These are phyloP conservation scores for Hydropsyche tenuis DNA, from an alignment of 1,140 invertebrate species.

Conservation along the genomic window DNA sequence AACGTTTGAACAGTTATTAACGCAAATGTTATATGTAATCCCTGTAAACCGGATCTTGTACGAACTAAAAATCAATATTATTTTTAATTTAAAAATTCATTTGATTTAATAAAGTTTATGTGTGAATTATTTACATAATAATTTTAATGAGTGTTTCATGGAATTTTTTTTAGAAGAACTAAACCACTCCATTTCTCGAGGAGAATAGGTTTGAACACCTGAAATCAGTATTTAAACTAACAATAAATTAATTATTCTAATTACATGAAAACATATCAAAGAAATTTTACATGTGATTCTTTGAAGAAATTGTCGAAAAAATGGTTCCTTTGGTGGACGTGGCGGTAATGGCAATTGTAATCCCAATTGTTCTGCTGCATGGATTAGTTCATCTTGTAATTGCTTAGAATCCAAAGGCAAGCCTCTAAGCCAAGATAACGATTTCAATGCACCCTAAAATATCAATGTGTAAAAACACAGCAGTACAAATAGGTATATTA, in stretches of 20 bases:
- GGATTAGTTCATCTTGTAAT: not conserved
- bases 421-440: not conserved
- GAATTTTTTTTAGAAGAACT: not conserved
- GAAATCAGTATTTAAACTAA: too few relatives aligned
- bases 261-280: too few relatives aligned
- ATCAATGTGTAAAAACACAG: not conserved
- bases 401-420: not conserved
- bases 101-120: too few relatives aligned
- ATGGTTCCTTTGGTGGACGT: not conserved
- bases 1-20: constrained; percentile 31
- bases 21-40: constrained; percentile 29
- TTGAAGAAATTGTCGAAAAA: too few relatives aligned
- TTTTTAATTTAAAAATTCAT: too few relatives aligned
- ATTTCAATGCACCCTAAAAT: constrained; percentile 2
- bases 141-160: not conserved
- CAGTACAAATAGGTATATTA: not conserved
- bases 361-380: not conserved
- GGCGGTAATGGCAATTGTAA: not conserved
- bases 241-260: too few relatives aligned
- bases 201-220: too few relatives aligned
- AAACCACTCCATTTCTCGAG: too few relatives aligned
- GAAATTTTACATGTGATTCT: too few relatives aligned
- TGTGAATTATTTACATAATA: constrained; percentile 12
- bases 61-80: constrained; percentile 30
- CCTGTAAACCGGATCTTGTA: constrained; percentile 20